These are phyloP conservation scores for Tetragnatha versicolor DNA, from an alignment of 1,140 invertebrate species.

Conservation along the genomic window DNA sequence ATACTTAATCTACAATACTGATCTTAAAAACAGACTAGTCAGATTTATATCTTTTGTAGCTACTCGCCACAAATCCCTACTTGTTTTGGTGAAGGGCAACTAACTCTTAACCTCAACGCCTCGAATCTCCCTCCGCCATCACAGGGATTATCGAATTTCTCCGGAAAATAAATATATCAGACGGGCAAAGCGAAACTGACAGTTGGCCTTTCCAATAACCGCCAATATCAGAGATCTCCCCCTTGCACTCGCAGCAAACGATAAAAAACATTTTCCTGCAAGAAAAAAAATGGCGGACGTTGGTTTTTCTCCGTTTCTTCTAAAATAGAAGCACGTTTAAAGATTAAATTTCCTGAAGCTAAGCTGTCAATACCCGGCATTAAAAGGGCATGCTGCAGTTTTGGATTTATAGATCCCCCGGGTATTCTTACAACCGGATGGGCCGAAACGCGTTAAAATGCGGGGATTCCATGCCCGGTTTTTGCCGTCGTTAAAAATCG, in stretches of 20 bases:
- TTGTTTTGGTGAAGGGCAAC: too few relatives aligned
- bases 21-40: too few relatives aligned
- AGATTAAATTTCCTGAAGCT: constrained; percentile 42
- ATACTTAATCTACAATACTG: too few relatives aligned
- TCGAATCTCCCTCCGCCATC: neutral
- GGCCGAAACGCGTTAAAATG: constrained; percentile 14
- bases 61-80: too few relatives aligned
- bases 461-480: neutral
- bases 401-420: constrained; percentile 38
- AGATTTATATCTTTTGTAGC: too few relatives aligned
- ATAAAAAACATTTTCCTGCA: constrained; percentile 55
- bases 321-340: constrained; percentile 51
- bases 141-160: constrained; percentile 43
- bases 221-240: constrained; percentile 47
- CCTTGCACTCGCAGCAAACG: constrained; percentile 19
- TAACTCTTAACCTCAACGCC: too few relatives aligned
- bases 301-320: constrained; percentile 14
- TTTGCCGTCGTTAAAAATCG: constrained; percentile 9
- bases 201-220: constrained; percentile 50
- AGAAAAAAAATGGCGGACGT: constrained; percentile 57
- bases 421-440: neutral
- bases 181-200: constrained; percentile 34
- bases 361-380: constrained; percentile 44
- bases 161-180: constrained; percentile 39
- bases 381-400: constrained; percentile 40